Evolutionary conservation across 2,797 vertebrate species (phyloP).

Genomic region (Sebastes wilsoni): DNA sequence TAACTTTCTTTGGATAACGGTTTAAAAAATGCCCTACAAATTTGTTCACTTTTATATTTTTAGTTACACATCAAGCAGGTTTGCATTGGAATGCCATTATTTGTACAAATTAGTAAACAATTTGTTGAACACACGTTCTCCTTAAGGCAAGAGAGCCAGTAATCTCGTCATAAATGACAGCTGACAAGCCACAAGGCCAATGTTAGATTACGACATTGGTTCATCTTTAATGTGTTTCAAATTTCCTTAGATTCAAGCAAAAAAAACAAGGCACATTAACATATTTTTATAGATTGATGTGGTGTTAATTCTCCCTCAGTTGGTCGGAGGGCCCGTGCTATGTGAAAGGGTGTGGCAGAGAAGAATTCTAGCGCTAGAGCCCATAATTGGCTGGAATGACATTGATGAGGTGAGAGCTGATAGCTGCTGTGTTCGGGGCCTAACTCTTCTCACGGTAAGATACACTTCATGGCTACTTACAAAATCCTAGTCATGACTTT

Average conservation of each 20-base stretch:
- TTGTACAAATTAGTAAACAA: slow-evolving; percentile 6
- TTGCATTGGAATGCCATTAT: not conserved
- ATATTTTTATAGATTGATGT: not conserved
- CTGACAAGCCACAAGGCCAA: not conserved
- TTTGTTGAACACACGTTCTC: not conserved
- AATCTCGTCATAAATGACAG: not conserved
- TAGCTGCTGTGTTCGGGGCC: slow-evolving; percentile 35
- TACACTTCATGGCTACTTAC: not conserved
- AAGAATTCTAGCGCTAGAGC: slow-evolving; percentile 51
- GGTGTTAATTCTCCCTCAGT: slow-evolving; percentile 16
- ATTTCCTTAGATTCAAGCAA: not conserved
- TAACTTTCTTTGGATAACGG: not conserved
- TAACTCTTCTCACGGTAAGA: slow-evolving; percentile 46
- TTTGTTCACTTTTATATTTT: not conserved
- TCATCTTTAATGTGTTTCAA: not conserved
- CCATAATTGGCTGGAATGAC: slow-evolving; percentile 60
- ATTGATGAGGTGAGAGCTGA: slow-evolving; percentile 66
- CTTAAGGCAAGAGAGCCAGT: not conserved
- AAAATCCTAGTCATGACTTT: slow-evolving; percentile 14
- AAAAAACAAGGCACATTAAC: not conserved
- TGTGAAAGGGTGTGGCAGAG: slow-evolving; percentile 36
- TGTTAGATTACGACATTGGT: not conserved
- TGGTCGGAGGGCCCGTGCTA: not conserved
- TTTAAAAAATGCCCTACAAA: not conserved
- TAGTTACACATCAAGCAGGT: not conserved